These are phyloP conservation scores for Pheosia tremula DNA, from an alignment of 2,888 invertebrate species.

Conservation along the genomic window DNA sequence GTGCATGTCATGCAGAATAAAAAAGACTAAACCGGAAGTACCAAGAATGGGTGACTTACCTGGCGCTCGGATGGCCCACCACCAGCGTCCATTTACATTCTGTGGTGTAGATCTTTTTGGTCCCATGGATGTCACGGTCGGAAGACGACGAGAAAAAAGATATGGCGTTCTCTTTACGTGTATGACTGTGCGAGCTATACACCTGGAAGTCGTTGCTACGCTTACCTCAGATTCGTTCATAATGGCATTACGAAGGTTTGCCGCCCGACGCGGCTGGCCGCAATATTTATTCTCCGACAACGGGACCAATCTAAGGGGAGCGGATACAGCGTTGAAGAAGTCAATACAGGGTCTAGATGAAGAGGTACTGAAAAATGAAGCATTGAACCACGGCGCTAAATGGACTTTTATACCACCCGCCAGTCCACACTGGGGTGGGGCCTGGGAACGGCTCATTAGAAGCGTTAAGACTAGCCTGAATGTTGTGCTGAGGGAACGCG, in stretches of 20 bases:
- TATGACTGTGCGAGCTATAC: slow-evolving; percentile 29
- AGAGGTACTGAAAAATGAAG: not conserved
- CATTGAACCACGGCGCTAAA: not conserved
- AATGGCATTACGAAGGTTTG: slow-evolving; percentile 35
- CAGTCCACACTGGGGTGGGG: slow-evolving; percentile 30
- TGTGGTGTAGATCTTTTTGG: slow-evolving; percentile 1
- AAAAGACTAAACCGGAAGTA: not conserved
- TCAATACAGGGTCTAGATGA: not conserved
- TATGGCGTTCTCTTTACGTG: slow-evolving; percentile 34
- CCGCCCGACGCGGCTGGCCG: slow-evolving; percentile 13
- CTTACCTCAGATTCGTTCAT: slow-evolving; percentile 29
- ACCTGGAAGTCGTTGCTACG: too few relatives aligned
- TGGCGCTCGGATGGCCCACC: slow-evolving; percentile 2
- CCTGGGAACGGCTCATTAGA: slow-evolving; percentile 32
- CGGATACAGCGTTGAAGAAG: not conserved
- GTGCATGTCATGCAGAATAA: slow-evolving; percentile 11
- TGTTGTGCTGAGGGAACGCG: slow-evolving; percentile 24
- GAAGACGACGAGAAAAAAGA: slow-evolving; percentile 16
- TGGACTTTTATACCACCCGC: slow-evolving; percentile 31
- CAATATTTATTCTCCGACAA: not conserved
- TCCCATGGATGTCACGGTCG: slow-evolving; percentile 6
- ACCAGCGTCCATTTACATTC: not conserved
- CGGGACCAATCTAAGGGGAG: not conserved
- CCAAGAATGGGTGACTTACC: slow-evolving; percentile 13
- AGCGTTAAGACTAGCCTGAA: slow-evolving; percentile 24